Conservation (phyloP, 1,140 invertebrate genomes). For the Copidosoma floridanum region DNA sequence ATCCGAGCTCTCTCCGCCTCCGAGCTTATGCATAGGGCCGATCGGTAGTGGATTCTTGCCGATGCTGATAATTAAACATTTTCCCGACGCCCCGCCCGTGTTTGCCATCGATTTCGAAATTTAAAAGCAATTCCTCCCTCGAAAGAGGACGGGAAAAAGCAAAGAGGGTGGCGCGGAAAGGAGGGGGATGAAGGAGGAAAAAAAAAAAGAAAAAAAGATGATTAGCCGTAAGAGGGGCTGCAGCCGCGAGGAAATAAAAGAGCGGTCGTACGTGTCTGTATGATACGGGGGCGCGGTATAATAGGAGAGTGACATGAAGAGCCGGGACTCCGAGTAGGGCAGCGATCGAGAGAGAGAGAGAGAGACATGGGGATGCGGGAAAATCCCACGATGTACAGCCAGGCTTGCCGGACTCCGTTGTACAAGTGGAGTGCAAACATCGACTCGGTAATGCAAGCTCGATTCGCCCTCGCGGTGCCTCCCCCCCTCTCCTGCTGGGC, state of each 20-base stretch:
- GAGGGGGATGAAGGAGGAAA: not conserved
- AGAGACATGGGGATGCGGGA: too few relatives aligned
- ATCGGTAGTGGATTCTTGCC: too few relatives aligned
- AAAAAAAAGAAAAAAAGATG: not conserved
- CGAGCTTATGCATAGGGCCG: too few relatives aligned
- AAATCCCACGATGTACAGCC: too few relatives aligned
- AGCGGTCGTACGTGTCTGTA: too few relatives aligned
- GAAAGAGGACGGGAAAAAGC: not conserved
- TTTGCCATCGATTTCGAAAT: constrained; percentile 6
- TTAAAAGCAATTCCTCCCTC: not conserved
- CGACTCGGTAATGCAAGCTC: constrained; percentile 52
- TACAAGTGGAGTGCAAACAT: constrained; percentile 55
- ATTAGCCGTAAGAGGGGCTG: too few relatives aligned
- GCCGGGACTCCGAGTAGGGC: constrained; percentile 17
- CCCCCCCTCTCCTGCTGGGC: constrained; percentile 17
- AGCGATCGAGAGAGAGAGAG: constrained; percentile 15
- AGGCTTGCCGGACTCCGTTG: constrained; percentile 33
- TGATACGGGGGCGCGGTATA: not conserved
- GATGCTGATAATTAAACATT: too few relatives aligned
- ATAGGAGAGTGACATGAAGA: constrained; percentile 34
- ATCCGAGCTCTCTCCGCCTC: too few relatives aligned
- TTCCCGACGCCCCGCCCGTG: not conserved
- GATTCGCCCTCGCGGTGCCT: constrained; percentile 33
- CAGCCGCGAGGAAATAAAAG: too few relatives aligned
- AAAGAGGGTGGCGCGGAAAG: not conserved